phyloP scores from a whole-genome alignment of 2,113 vertebrate genomes.

The Elephantulus edwardii region DNA sequence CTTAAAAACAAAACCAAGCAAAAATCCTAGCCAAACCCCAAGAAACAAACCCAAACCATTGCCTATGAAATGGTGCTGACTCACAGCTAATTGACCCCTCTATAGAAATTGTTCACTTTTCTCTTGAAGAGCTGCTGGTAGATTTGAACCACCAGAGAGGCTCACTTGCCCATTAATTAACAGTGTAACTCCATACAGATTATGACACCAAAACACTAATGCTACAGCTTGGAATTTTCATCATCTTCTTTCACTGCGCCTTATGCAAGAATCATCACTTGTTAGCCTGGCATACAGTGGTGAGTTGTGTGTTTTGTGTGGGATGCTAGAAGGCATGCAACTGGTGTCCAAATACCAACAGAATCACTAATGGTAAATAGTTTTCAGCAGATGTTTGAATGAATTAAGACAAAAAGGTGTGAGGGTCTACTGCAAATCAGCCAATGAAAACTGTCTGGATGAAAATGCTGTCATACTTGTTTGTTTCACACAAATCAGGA shows the following conservation, averaged over 20 bases:
- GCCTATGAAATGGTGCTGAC: too few species aligned
- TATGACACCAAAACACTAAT: too few species aligned
- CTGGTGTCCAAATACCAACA: background rate
- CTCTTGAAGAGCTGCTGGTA: too few species aligned
- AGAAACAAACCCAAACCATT: too few species aligned
- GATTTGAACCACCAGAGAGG: too few species aligned
- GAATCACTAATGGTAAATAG: background rate
- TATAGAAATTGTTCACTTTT: too few species aligned
- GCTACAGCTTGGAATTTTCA: background rate
- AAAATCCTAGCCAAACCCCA: too few species aligned
- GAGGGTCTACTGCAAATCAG: background rate
- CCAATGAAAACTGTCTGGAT: too few species aligned
- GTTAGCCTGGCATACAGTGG: background rate
- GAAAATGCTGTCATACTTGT: background rate
- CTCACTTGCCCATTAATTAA: too few species aligned
- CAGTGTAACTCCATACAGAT: too few species aligned
- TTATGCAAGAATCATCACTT: background rate
- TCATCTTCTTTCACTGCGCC: background rate
- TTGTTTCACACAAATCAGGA: background rate
- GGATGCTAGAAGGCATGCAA: background rate
- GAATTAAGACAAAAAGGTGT: background rate
- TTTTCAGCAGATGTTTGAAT: background rate
- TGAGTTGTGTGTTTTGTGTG: background rate
- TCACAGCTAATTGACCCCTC: too few species aligned
- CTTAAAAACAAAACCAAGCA: too few species aligned